These are phyloP conservation scores for Hylaea fasciaria DNA, from an alignment of 2,888 invertebrate species.

Conservation along the genomic window DNA sequence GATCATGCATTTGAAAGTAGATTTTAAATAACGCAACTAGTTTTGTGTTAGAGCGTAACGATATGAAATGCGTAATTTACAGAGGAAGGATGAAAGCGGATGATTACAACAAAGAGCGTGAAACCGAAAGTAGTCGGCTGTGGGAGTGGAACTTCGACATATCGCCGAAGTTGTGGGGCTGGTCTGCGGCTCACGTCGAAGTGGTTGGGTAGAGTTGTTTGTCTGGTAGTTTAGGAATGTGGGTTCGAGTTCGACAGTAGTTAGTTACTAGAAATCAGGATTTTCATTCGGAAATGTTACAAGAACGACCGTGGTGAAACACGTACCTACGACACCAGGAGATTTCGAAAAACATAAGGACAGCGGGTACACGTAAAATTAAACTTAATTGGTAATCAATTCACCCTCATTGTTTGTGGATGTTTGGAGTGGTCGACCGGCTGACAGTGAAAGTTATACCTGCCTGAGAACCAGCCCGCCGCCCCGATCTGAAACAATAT, in stretches of 20 bases:
- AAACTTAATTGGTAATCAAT: constrained; percentile 70
- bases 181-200: constrained; percentile 7
- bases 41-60: constrained; percentile 30
- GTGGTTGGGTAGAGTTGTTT: constrained; percentile 2
- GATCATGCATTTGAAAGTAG: constrained; percentile 11
- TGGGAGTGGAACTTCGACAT: constrained; percentile 14
- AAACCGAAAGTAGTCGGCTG: constrained; percentile 2
- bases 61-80: constrained; percentile 33
- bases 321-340: constrained; percentile 24
- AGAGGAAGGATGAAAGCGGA: constrained; percentile 29
- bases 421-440: constrained; percentile 97
- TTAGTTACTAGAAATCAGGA: constrained; percentile 23
- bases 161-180: constrained; percentile 8
- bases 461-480: constrained; percentile 97
- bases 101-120: constrained; percentile 17
- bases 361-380: constrained; percentile 45
- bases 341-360: constrained; percentile 33
- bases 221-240: neutral
- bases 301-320: constrained; percentile 27
- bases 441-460: constrained; percentile 98
- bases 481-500: constrained; percentile 92
- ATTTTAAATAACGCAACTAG: constrained; percentile 25
- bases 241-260: constrained; percentile 8
- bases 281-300: constrained; percentile 19
- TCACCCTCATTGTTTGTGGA: constrained; percentile 96